These are phyloP conservation scores for Thera britannica DNA, from an alignment of 2,888 invertebrate genomes.

Conservation along the genomic window DNA sequence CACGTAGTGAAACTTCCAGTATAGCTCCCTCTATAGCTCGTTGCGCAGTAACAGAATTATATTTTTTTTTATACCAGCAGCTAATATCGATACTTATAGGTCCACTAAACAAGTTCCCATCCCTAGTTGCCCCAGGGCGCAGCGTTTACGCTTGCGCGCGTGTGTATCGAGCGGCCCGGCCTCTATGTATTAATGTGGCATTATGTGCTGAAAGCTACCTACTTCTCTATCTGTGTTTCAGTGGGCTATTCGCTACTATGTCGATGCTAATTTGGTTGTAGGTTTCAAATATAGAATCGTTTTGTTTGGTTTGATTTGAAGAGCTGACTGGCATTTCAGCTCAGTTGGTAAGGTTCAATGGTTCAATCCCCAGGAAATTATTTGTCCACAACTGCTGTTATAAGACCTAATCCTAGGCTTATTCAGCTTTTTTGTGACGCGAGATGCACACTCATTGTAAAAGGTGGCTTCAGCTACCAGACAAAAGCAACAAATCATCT, in stretches of 20 bases:
- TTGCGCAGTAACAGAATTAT: background rate
- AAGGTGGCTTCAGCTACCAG: too few species aligned
- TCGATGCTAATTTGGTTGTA: background rate
- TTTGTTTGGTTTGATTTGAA: background rate
- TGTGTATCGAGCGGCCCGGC: conserved; percentile 64
- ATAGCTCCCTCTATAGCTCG: too few species aligned
- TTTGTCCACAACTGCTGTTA: too few species aligned
- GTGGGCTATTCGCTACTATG: background rate
- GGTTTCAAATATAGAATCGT: background rate
- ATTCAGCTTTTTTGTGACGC: too few species aligned
- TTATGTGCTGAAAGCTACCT: conserved; percentile 20
- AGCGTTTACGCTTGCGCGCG: conserved; percentile 72
- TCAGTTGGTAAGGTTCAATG: too few species aligned
- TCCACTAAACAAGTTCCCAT: conserved; percentile 22
- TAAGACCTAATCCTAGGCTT: too few species aligned
- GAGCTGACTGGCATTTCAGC: too few species aligned
- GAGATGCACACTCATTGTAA: too few species aligned
- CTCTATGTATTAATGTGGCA: conserved; percentile 27
- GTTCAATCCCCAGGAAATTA: too few species aligned
- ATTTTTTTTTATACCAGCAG: background rate
- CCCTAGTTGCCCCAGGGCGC: conserved; percentile 43
- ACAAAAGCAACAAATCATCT: too few species aligned
- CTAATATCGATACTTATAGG: background rate
- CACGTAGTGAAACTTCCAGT: too few species aligned
- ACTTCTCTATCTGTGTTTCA: conserved; percentile 7